Base-by-base conservation (phyloP, 2,797 vertebrate genomes). In the Lepidocolaptes lacrymiger region DNA sequence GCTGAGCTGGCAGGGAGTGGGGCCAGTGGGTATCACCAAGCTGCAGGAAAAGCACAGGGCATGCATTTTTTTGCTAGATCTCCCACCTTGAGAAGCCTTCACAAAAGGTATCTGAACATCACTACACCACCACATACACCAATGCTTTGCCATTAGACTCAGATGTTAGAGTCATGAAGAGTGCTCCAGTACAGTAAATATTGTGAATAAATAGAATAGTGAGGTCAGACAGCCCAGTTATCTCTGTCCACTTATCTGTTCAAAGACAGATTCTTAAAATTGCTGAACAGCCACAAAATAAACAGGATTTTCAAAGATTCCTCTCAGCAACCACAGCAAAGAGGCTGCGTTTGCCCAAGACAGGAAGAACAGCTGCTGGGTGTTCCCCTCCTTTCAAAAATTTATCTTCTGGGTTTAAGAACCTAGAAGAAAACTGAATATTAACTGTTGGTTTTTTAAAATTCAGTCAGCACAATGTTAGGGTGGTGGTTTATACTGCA, bases 161-260 rank as follows among this genome's bases (percentile, higher is more conserved):
- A 30, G 28, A 30, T 30, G 51, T 83, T 21, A 41, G 39, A 92
- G 39, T 4, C 30, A 75, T 26, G 27, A 23, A 30, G 20, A 68
- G 24, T 16, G 71, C 15, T 0, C 4, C 74, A 67, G 48, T 3
- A 49, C 37, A 73, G 2, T 28, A 91, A 44, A 37, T 37, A 63
- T 8, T 0, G 0, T 17, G 36, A 28, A 48, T 62, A 75, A 92
- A 51, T 0, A n/a, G 24, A 44, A 69, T 2, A 75, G 37, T 32
- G 51, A 87, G 74, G 44, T 78, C 71, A 79, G 55, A 21, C 36
- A 90, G 71, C 52, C 14, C 63, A 46, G 39, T 79, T 62, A 88
- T 74, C 28, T 85, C 85, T 82, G 43, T 18, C 23, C 77, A 55
- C 52, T 94, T 89, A n/a, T 7, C 55, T 22, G 48, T 44, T 85